Base-by-base conservation (phyloP, 2,797 vertebrate genomes). In the Phaenicophaeus curvirostris region DNA sequence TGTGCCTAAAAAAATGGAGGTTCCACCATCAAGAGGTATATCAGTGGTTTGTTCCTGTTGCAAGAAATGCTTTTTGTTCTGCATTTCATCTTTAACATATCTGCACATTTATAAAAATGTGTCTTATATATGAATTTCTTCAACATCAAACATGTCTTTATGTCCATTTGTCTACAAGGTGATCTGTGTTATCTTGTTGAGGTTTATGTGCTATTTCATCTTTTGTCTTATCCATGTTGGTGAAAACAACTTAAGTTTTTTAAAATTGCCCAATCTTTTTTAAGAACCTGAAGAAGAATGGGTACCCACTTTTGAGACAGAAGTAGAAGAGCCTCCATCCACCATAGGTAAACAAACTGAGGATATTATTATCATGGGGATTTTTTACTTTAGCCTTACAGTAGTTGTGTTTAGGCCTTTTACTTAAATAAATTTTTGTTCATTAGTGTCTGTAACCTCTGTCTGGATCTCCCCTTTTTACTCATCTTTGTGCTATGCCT, bases 11-110 rank as follows among this genome's bases (percentile, higher is more conserved):
- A 98, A 97, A 92, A 80, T 95, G 73, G 96, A 97, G 57, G 61
- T 95, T 75, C 96, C 95, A 31, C 95, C 97, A 50, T 33, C 94
- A 68, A 97, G 93, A 98, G 98, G 98, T 98, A 98, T 73, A 96
- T 44, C 46, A 62, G 76, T 68, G 13, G 7, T 77, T 78, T 90
- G 13, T 48, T 93, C 55, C 21, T 95, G 41, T 88, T 46, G 77
- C 44, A 79, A 90, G 76, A 23, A 11, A 5, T 0, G 10, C 9
- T 69, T 30, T 13, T 11, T 76, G 27, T 74, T 28, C 20, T 71
- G 74, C 55, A 51, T 90, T 82, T 13, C 0, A 2, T 81, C 33
- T 87, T 87, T 69, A 51, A 83, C 16, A 30, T 62, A 24, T 30
- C 42, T 57, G 28, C 14, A 68, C 68, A 20, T 46, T 77, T 24